phyloP scores from a whole-genome alignment of 1,140 invertebrate genomes.

The Danaus plexippus region DNA sequence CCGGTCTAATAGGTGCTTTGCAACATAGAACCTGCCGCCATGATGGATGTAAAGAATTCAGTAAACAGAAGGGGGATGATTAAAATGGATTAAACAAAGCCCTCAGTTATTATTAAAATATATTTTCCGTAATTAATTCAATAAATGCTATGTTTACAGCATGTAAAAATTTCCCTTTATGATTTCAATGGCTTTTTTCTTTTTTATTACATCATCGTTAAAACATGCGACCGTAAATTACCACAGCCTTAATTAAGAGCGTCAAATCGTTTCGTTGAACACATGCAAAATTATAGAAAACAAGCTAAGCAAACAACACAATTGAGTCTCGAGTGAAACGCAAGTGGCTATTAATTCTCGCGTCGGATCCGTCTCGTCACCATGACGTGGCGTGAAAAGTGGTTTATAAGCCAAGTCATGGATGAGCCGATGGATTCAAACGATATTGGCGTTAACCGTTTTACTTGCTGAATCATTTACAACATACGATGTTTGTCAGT shows the following conservation, averaged over 20 bases:
- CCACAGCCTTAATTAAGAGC: no score
- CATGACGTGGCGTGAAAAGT: constrained; percentile 34
- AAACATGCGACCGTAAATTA: no score
- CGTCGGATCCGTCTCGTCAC: constrained; percentile 27
- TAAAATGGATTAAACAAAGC: constrained; percentile 4
- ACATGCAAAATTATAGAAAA: constrained; percentile 4
- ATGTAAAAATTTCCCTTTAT: no score
- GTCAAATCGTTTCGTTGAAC: no score
- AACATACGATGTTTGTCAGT: constrained; percentile 1
- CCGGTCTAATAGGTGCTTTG: constrained; percentile 28
- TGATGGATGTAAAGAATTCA: constrained; percentile 22
- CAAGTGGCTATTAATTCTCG: constrained; percentile 36
- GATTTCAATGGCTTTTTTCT: no score
- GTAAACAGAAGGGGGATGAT: constrained; percentile 9
- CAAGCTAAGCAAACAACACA: constrained; percentile 14
- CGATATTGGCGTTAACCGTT: constrained; percentile 7
- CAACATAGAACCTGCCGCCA: constrained; percentile 18
- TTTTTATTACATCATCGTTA: no score
- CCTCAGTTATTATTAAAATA: no score
- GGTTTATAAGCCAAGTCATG: constrained; percentile 33
- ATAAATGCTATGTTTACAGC: no score
- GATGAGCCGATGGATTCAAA: constrained; percentile 36
- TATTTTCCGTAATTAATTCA: no score
- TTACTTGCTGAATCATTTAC: constrained; percentile 17
- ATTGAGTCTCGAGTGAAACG: constrained; percentile 27